A percentile compares a stretch with the other conserved stretches of the same genome.
Evolutionary conservation across 2,888 invertebrate species (phyloP).

Genomic region (Platypus cylindrus): DNA sequence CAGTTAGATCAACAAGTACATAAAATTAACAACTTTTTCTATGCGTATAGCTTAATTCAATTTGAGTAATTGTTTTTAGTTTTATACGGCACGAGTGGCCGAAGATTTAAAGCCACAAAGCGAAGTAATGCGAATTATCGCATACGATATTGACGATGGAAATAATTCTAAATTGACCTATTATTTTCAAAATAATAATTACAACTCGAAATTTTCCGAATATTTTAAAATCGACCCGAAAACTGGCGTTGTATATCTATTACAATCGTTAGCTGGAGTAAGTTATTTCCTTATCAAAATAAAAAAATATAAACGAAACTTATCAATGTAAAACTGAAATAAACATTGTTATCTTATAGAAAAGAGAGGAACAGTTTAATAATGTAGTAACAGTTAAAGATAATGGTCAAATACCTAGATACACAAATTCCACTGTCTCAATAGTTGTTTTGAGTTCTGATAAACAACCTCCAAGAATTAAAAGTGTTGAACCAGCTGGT

Average conservation of each 20-base stretch:
- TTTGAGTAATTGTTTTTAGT: slow-evolving; percentile 25
- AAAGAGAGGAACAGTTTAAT: slow-evolving; percentile 47
- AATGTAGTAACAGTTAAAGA: slow-evolving; percentile 69
- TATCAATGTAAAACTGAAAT: too few relatives aligned
- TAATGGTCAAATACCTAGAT: slow-evolving; percentile 46
- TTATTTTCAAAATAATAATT: slow-evolving; percentile 39
- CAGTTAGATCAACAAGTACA: slow-evolving; percentile 70
- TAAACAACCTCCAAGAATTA: slow-evolving; percentile 70
- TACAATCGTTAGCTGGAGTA: slow-evolving; percentile 23
- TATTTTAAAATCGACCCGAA: slow-evolving; percentile 73
- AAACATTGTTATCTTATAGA: slow-evolving; percentile 35
- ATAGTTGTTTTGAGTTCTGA: slow-evolving; percentile 80
- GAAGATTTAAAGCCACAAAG: slow-evolving; percentile 59
- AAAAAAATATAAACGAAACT: background rate
- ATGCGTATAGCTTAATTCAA: background rate
- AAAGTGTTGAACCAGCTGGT: slow-evolving; percentile 40
- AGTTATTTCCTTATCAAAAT: slow-evolving; percentile 10
- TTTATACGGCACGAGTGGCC: slow-evolving; percentile 63
- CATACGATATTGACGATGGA: slow-evolving; percentile 85
- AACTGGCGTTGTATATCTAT: slow-evolving; percentile 61
- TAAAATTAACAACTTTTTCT: slow-evolving; percentile 22
- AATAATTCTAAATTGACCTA: slow-evolving; percentile 80
- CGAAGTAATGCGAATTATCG: slow-evolving; percentile 81
- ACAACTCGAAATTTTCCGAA: slow-evolving; percentile 37
- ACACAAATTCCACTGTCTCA: slow-evolving; percentile 63